Percentiles rank a stretch among this genome's conserved stretches.
These are phyloP conservation scores for Cyprinodon brontotheroides DNA, from an alignment of 2,113 vertebrate genomes.

Conservation along the genomic window DNA sequence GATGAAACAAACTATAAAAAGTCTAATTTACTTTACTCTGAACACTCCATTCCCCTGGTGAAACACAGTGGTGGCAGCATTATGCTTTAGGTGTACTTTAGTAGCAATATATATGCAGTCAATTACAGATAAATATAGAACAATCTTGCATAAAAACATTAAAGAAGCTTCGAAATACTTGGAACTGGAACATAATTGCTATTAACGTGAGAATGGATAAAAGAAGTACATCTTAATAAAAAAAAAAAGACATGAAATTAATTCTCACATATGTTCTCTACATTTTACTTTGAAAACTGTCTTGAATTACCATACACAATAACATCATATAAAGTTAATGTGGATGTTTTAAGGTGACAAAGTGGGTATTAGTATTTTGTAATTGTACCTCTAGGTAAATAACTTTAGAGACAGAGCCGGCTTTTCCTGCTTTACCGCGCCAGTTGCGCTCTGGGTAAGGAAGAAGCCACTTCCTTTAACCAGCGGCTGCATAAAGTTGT, in stretches of 20 bases:
- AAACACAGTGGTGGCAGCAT: not conserved
- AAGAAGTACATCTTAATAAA: too few species aligned
- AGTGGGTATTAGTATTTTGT: not conserved
- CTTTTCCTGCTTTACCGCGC: not conserved
- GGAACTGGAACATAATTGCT: too few species aligned
- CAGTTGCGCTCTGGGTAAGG: slow-evolving; percentile 10
- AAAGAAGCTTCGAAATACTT: too few species aligned
- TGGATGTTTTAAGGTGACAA: not conserved
- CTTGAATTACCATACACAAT: not conserved
- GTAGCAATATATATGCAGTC: not conserved
- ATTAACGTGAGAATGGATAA: too few species aligned
- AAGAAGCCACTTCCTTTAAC: slow-evolving; percentile 53
- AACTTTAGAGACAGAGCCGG: not conserved
- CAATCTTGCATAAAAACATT: too few species aligned
- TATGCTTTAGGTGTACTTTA: too few species aligned
- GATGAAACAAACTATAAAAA: too few species aligned
- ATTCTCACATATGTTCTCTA: too few species aligned
- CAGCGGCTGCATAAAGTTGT: slow-evolving; percentile 32
- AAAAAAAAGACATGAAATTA: too few species aligned
- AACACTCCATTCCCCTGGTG: too few species aligned
- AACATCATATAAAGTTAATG: not conserved
- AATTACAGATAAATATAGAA: too few species aligned
- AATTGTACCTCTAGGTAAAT: not conserved
- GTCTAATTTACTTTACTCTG: not conserved
- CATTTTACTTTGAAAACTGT: too few species aligned